Percentiles rank a stretch among this genome's conserved stretches.
Conservation (phyloP, 2,888 invertebrate genomes). For the Ochropleura leucogaster region DNA sequence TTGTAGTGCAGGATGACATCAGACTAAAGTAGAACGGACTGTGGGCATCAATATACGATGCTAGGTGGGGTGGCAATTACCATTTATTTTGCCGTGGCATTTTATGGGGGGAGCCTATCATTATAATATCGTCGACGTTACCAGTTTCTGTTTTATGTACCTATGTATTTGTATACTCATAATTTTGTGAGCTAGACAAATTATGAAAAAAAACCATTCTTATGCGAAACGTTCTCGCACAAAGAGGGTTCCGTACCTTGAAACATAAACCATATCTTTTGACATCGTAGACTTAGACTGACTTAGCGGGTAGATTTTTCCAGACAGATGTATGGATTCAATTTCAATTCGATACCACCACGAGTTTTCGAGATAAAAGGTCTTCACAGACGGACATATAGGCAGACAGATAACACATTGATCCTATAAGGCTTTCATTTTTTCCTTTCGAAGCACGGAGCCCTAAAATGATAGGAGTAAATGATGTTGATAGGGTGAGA, state of each 20-base stretch:
- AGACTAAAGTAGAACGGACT: constrained; percentile 5
- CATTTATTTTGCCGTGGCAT: constrained; percentile 14
- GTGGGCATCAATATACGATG: constrained; percentile 15
- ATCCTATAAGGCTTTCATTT: no score
- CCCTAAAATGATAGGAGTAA: neutral
- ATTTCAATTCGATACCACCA: no score
- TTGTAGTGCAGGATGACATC: neutral
- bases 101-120: constrained; percentile 1
- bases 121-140: constrained; percentile 7
- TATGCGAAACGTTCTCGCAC: no score
- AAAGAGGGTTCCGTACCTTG: no score
- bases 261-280: no score
- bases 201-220: neutral
- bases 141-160: neutral
- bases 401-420: no score
- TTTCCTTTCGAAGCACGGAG: no score
- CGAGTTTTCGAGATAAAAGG: no score
- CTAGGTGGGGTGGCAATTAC: constrained; percentile 22
- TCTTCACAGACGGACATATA: no score
- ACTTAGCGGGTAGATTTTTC: no score
- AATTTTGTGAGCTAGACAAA: neutral
- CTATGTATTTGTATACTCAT: neutral
- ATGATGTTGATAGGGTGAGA: neutral
- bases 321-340: no score
- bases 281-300: no score